Evolutionary conservation across 92 coral and sea anemone genomes (phyloP).

Genomic region (Ricordea florida): DNA sequence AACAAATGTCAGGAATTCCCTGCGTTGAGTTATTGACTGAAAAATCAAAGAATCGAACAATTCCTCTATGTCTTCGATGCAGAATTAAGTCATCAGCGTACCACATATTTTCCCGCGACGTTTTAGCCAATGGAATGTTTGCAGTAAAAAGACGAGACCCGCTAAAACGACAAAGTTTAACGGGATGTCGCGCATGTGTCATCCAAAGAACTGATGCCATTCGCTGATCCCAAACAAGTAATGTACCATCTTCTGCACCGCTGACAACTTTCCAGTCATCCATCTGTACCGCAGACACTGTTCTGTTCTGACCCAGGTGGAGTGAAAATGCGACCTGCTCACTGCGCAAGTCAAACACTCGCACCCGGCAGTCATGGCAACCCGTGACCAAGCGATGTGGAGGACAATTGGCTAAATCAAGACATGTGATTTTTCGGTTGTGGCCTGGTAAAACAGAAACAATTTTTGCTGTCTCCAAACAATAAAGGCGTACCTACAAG

Average conservation of each 20-base stretch:
- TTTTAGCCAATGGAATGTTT: slow-evolving; percentile 77
- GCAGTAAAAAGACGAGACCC: slow-evolving; percentile 71
- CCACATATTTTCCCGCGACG: slow-evolving; percentile 76
- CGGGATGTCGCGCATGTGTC: slow-evolving; percentile 91
- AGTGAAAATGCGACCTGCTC: slow-evolving; percentile 57
- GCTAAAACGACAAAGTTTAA: slow-evolving; percentile 76
- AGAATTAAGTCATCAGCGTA: slow-evolving; percentile 92
- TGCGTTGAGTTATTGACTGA: slow-evolving; percentile 56
- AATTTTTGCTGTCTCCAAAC: slow-evolving; percentile 63
- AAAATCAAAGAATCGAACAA: slow-evolving; percentile 78
- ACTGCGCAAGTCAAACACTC: slow-evolving; percentile 87
- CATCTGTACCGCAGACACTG: slow-evolving; percentile 90
- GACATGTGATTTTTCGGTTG: slow-evolving; percentile 87
- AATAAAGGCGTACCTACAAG: slow-evolving; percentile 83
- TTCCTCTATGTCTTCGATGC: slow-evolving; percentile 90
- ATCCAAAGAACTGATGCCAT: slow-evolving; percentile 86
- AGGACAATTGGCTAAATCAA: slow-evolving; percentile 72
- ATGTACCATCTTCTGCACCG: slow-evolving; percentile 89
- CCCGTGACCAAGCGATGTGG: slow-evolving; percentile 80
- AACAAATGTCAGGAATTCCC: slow-evolving; percentile 90
- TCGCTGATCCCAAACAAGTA: slow-evolving; percentile 92
- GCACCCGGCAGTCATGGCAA: slow-evolving; percentile 83
- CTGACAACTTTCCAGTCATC: slow-evolving; percentile 94
- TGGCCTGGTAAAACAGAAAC: slow-evolving; percentile 76
- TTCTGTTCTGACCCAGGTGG: slow-evolving; percentile 77